Evolutionary conservation across 2,113 vertebrate genomes (phyloP).

Genomic region (Megaceryle torquata): DNA sequence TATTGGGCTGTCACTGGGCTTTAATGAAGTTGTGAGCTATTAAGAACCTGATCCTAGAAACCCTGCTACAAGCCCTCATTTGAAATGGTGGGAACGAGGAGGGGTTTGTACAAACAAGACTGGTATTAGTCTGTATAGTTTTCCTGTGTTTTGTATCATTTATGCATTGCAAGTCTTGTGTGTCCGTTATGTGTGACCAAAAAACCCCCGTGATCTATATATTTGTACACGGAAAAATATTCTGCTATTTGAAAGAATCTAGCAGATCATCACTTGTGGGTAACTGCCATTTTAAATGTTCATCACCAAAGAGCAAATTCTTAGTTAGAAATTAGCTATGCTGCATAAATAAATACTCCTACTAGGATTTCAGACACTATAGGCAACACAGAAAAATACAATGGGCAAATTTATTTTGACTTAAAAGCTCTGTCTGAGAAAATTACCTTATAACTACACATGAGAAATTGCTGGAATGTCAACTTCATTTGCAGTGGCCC

Average conservation of each 20-base stretch:
- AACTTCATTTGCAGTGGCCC: conserved; percentile 74
- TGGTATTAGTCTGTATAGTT: background rate
- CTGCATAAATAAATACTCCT: conserved; percentile 26
- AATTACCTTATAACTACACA: conserved; percentile 66
- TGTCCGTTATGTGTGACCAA: background rate
- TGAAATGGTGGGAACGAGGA: conserved; percentile 11
- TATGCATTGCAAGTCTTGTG: background rate
- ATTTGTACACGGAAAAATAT: background rate
- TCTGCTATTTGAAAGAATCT: conserved; percentile 13
- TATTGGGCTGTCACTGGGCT: conserved; percentile 11
- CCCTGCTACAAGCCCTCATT: background rate
- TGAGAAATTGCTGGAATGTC: conserved; percentile 76
- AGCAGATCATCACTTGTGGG: background rate
- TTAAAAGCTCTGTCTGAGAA: conserved; percentile 63
- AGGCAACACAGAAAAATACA: conserved; percentile 56
- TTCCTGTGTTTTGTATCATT: background rate
- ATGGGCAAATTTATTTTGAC: conserved; percentile 51
- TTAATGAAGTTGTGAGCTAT: conserved; percentile 40
- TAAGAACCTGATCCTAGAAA: conserved; percentile 54
- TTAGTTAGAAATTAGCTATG: background rate
- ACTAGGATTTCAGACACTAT: background rate
- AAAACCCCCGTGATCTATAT: background rate
- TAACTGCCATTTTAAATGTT: conserved; percentile 29
- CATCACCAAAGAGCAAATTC: background rate
- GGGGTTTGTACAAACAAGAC: conserved; percentile 19